phyloP scores from a whole-genome alignment of 2,888 invertebrate genomes.

The Andrena trimmerana region DNA sequence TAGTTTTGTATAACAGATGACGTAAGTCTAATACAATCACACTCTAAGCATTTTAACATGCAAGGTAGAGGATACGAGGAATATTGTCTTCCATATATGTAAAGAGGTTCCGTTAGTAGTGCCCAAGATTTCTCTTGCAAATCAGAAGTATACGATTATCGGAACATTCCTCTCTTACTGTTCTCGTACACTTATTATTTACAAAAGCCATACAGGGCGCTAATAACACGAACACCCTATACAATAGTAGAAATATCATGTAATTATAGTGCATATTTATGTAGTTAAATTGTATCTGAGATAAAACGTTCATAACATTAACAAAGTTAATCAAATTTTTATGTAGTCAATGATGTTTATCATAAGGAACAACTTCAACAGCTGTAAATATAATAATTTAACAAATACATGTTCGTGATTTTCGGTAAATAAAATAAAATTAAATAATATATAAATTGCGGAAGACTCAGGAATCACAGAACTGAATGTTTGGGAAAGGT shows the following conservation, averaged over 20 bases:
- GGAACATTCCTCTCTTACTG: background rate
- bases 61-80: slow-evolving; percentile 71
- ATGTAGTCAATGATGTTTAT: slow-evolving; percentile 1
- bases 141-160: background rate
- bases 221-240: background rate
- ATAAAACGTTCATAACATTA: background rate
- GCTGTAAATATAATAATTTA: slow-evolving; percentile 3
- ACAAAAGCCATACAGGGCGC: background rate
- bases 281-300: background rate
- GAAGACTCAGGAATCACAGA: slow-evolving; percentile 44
- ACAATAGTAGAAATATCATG: slow-evolving; percentile 4
- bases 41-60: slow-evolving; percentile 83
- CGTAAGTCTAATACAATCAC: slow-evolving; percentile 84
- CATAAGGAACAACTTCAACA: background rate
- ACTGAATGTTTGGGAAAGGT: slow-evolving; percentile 52
- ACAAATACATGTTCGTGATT: background rate
- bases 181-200: background rate
- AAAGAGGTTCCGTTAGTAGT: background rate
- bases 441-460: slow-evolving; percentile 11
- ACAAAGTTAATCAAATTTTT: slow-evolving; percentile 13
- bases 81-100: slow-evolving; percentile 45
- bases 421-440: slow-evolving; percentile 9
- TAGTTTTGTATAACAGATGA: slow-evolving; percentile 74
- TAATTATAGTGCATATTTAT: slow-evolving; percentile 24
- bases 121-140: background rate